Conservation (phyloP, 2,113 vertebrate genomes). For the Haemorhous mexicanus region DNA sequence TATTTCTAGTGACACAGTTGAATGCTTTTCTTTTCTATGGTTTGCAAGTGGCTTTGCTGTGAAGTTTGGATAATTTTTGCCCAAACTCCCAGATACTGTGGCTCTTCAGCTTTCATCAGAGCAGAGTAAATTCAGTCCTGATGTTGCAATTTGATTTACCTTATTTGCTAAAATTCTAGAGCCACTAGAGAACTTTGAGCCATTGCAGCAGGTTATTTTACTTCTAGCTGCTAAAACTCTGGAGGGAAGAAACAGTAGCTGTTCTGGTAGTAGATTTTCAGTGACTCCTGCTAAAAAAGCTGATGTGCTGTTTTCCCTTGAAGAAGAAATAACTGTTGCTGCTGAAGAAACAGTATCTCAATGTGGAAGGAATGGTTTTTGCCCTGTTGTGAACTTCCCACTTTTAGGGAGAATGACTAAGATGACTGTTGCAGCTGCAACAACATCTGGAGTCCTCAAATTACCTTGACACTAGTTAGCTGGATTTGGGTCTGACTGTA, state of each 20-base stretch:
- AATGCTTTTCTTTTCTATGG: background rate
- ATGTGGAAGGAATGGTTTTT: background rate
- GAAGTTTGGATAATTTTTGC: background rate
- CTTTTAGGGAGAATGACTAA: constrained; percentile 19
- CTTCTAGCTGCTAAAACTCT: constrained; percentile 8
- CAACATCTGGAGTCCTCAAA: constrained; percentile 59
- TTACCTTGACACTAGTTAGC: constrained; percentile 39
- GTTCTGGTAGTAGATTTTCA: background rate
- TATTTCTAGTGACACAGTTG: background rate
- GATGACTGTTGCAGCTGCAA: constrained; percentile 52
- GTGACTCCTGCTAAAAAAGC: background rate
- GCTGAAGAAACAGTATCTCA: constrained; percentile 4
- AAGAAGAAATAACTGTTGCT: constrained; percentile 18
- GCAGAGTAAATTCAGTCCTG: background rate
- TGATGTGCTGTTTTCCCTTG: background rate
- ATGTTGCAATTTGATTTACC: background rate
- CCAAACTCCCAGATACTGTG: background rate
- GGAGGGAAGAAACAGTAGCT: constrained; percentile 24
- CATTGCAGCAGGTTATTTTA: background rate
- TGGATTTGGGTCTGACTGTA: background rate
- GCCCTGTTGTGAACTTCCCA: constrained; percentile 5
- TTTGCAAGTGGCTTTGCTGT: background rate
- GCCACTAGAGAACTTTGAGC: background rate
- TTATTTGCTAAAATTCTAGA: background rate
- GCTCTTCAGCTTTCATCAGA: background rate